phyloP scores from a whole-genome alignment of 2,113 vertebrate genomes.

The Sylvilagus bachmani region DNA sequence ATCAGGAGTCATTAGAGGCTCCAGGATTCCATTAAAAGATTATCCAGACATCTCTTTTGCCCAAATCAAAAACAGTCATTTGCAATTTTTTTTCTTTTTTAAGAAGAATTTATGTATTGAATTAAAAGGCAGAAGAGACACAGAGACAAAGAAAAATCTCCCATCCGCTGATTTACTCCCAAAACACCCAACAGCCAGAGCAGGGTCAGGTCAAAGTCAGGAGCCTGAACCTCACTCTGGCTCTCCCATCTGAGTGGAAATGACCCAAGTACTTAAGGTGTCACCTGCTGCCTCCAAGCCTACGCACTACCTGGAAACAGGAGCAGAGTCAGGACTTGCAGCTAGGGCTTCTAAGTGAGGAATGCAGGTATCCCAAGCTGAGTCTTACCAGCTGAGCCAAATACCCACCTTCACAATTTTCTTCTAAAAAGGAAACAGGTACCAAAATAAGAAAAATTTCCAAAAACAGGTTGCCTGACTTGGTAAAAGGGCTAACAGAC shows the following conservation, averaged over 20 bases:
- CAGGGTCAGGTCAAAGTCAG: too few relatives aligned
- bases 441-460: slow-evolving; percentile 13
- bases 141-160: too few relatives aligned
- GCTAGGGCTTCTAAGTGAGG: too few relatives aligned
- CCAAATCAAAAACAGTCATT: neutral
- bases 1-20: neutral
- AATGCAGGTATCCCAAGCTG: neutral
- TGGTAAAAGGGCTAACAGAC: slow-evolving; percentile 26
- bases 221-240: too few relatives aligned
- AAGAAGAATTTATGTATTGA: neutral
- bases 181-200: too few relatives aligned
- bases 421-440: slow-evolving; percentile 23
- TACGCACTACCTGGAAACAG: too few relatives aligned
- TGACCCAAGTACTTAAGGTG: too few relatives aligned
- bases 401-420: neutral
- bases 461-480: slow-evolving; percentile 5
- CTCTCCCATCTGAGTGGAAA: too few relatives aligned
- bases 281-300: too few relatives aligned
- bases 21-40: slow-evolving; percentile 31
- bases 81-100: neutral
- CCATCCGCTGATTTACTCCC: too few relatives aligned
- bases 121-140: too few relatives aligned
- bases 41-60: slow-evolving; percentile 43
- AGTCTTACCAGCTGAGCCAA: neutral
- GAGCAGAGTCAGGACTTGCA: too few relatives aligned